Percentiles rank a stretch among this genome's conserved stretches.
Conservation (phyloP, 2,888 invertebrate species). For the Lordiphosa andalusiaca region DNA sequence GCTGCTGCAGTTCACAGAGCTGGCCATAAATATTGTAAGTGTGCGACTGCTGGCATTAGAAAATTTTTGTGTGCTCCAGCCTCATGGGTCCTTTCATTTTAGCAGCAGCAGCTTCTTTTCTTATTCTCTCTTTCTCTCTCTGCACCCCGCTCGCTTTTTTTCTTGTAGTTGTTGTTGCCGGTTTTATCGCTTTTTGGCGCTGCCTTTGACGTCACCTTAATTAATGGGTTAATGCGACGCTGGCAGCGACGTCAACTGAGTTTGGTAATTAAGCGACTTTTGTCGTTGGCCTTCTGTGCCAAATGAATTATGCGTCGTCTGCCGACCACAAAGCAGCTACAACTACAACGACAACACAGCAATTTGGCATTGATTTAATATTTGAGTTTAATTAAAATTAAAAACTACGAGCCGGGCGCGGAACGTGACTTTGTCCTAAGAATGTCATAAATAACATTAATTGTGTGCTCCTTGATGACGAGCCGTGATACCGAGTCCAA, state of each 20-base stretch:
- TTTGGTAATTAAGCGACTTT: constrained; percentile 71
- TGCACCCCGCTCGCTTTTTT: neutral
- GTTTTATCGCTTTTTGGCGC: constrained; percentile 65
- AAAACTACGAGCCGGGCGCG: constrained; percentile 11
- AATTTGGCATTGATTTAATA: constrained; percentile 72
- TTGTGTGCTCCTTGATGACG: constrained; percentile 69
- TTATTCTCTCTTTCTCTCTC: constrained; percentile 15
- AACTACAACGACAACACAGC: constrained; percentile 36
- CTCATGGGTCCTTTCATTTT: constrained; percentile 8
- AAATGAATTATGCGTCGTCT: constrained; percentile 66
- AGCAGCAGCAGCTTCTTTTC: constrained; percentile 11
- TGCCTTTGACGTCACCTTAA: constrained; percentile 73
- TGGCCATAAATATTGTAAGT: constrained; percentile 53
- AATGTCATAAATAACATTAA: constrained; percentile 55
- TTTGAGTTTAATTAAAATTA: constrained; percentile 57
- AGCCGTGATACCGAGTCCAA: constrained; percentile 46
- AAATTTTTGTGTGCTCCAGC: constrained; percentile 37
- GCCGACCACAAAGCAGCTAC: constrained; percentile 5
- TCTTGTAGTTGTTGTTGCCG: constrained; percentile 1
- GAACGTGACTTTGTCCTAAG: constrained; percentile 36
- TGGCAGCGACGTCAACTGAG: constrained; percentile 46
- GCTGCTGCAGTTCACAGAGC: constrained; percentile 18
- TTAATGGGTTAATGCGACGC: constrained; percentile 73
- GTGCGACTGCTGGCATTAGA: constrained; percentile 55
- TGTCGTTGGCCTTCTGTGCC: constrained; percentile 66